Percentiles rank a stretch among this genome's conserved stretches.
phyloP scores from a whole-genome alignment of 2,797 vertebrate genomes.

The Glossophaga mutica region DNA sequence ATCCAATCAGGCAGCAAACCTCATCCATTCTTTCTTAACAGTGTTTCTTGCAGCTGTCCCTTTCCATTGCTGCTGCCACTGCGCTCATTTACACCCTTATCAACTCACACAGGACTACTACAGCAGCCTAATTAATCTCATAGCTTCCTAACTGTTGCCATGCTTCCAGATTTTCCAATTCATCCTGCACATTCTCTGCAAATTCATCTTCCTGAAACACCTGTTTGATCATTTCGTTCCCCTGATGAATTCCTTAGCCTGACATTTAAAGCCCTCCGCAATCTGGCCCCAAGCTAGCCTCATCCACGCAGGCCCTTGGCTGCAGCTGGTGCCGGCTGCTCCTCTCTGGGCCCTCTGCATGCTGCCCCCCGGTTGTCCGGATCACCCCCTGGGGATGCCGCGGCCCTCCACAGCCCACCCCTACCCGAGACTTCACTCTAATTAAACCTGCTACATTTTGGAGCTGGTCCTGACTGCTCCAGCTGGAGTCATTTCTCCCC shows the following conservation, averaged over 20 bases:
- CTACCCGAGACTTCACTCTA: not conserved
- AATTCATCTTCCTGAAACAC: slow-evolving; percentile 69
- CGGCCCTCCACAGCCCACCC: not conserved
- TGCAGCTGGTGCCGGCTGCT: not conserved
- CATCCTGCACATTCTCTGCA: slow-evolving; percentile 37
- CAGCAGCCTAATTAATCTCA: slow-evolving; percentile 59
- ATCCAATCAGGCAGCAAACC: slow-evolving; percentile 54
- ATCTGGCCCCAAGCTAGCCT: slow-evolving; percentile 42
- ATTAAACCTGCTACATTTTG: slow-evolving; percentile 52
- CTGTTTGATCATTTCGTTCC: slow-evolving; percentile 60
- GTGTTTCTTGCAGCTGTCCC: slow-evolving; percentile 48
- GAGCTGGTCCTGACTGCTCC: slow-evolving; percentile 27
- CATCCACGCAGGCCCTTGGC: not conserved
- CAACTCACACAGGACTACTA: slow-evolving; percentile 46
- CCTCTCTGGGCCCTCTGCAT: not conserved
- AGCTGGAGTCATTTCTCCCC: slow-evolving; percentile 28
- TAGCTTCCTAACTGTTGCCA: slow-evolving; percentile 47
- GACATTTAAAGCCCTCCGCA: slow-evolving; percentile 59
- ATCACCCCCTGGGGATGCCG: not conserved
- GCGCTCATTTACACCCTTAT: slow-evolving; percentile 43
- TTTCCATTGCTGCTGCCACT: slow-evolving; percentile 24
- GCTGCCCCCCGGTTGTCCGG: not conserved
- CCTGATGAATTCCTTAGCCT: slow-evolving; percentile 57
- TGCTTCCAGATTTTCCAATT: slow-evolving; percentile 60
- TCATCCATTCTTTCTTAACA: slow-evolving; percentile 55